Conservation (phyloP, 2,113 vertebrate genomes). For the Amblyornis subalaris region DNA sequence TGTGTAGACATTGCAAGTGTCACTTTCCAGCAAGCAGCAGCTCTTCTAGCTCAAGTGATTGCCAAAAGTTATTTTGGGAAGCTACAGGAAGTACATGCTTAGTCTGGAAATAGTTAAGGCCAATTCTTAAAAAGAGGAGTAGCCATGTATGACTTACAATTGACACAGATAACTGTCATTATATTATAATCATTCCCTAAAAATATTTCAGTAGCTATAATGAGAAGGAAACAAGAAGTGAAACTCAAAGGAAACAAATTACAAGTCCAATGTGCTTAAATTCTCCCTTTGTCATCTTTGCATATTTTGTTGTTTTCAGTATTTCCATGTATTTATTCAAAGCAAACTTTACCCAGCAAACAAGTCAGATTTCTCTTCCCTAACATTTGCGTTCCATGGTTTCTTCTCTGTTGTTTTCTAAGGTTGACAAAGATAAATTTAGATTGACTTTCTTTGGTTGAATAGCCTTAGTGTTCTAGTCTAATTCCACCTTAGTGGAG, state of each 20-base stretch:
- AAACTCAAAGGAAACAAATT: not conserved
- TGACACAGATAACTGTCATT: not conserved
- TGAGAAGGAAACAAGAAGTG: not conserved
- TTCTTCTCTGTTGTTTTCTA: not conserved
- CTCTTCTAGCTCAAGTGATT: not conserved
- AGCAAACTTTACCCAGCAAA: not conserved
- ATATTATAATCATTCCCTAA: not conserved
- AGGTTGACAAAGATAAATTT: not conserved
- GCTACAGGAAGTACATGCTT: not conserved
- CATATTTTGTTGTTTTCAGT: not conserved
- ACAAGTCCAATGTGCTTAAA: not conserved
- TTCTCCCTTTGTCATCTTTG: not conserved
- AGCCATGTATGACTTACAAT: not conserved
- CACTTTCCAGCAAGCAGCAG: not conserved
- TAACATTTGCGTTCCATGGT: not conserved
- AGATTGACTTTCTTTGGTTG: not conserved
- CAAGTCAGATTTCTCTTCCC: not conserved
- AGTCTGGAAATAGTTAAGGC: not conserved
- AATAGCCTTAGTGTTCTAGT: not conserved
- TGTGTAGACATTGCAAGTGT: not conserved
- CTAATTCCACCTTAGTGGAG: not conserved
- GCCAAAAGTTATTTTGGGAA: not conserved
- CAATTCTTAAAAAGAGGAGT: not conserved
- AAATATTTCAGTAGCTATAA: slow-evolving; percentile 1
- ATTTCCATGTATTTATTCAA: not conserved